phyloP scores from a whole-genome alignment of 1,140 invertebrate genomes.

The Coelopa frigida region DNA sequence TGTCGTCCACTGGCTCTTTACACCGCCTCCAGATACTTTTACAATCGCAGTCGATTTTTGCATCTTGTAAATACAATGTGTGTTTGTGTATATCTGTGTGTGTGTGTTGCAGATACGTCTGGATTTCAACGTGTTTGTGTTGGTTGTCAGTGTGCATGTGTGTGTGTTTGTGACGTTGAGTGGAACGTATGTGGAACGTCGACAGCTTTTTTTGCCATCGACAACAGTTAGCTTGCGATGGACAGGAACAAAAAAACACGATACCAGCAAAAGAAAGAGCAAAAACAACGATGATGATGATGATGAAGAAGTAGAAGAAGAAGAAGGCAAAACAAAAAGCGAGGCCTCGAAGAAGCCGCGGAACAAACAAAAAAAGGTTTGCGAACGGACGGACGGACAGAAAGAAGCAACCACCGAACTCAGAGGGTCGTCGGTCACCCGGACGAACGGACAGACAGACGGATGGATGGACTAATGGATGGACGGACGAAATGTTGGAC shows the following conservation, averaged over 20 bases:
- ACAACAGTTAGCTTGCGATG: not conserved
- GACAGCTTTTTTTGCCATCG: conserved; percentile 27
- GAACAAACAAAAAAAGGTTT: not conserved
- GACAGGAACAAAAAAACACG: too few species aligned
- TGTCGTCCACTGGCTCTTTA: too few species aligned
- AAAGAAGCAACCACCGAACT: not conserved
- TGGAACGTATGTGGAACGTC: conserved; percentile 39
- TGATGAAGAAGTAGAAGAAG: not conserved
- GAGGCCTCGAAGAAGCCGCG: not conserved
- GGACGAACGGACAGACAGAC: not conserved
- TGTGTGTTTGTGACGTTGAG: conserved; percentile 8
- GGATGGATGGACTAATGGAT: not conserved
- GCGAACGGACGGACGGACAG: not conserved
- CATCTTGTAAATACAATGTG: too few species aligned
- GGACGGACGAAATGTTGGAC: not conserved
- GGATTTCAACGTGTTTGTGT: too few species aligned
- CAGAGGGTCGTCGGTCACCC: not conserved
- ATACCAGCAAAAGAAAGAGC: too few species aligned
- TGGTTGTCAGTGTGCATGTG: too few species aligned
- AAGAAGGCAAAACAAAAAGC: not conserved
- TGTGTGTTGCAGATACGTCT: too few species aligned
- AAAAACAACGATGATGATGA: too few species aligned
- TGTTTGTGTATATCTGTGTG: too few species aligned
- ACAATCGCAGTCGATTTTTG: too few species aligned
- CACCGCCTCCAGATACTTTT: too few species aligned